Evolutionary conservation across 2,888 invertebrate genomes (phyloP).

Genomic region (Clepsis dumicolana): DNA sequence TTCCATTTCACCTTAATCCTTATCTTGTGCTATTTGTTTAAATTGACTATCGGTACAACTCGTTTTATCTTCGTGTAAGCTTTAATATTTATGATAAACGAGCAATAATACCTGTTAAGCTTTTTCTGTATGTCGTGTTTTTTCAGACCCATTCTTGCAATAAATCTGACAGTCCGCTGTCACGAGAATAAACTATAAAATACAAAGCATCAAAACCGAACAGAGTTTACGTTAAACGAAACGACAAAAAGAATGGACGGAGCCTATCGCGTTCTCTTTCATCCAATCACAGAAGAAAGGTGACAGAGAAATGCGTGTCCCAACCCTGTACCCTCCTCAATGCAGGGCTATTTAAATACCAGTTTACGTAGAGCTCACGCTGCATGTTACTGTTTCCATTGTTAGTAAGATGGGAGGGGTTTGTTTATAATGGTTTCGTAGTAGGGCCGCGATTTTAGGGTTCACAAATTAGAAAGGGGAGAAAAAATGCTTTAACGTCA

Average conservation of each 20-base stretch:
- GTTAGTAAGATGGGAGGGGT: slow-evolving; percentile 46
- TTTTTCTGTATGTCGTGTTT: too few relatives aligned
- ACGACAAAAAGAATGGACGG: slow-evolving; percentile 56
- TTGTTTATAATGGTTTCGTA: slow-evolving; percentile 53
- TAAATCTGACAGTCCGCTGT: background rate
- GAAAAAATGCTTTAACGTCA: slow-evolving; percentile 77
- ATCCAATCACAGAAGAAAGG: slow-evolving; percentile 58
- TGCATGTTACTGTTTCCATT: slow-evolving; percentile 40
- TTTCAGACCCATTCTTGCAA: too few relatives aligned
- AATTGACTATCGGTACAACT: too few relatives aligned
- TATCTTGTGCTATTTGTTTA: too few relatives aligned
- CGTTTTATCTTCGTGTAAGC: too few relatives aligned
- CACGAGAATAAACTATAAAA: background rate
- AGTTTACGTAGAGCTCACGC: slow-evolving; percentile 55
- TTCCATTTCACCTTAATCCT: too few relatives aligned
- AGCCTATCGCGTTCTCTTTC: slow-evolving; percentile 61
- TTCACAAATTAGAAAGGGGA: slow-evolving; percentile 82
- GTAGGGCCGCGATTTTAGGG: slow-evolving; percentile 79
- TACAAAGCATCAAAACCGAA: background rate
- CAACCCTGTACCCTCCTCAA: slow-evolving; percentile 78
- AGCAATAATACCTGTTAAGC: too few relatives aligned
- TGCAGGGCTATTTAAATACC: slow-evolving; percentile 64
- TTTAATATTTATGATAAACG: too few relatives aligned
- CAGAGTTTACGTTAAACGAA: slow-evolving; percentile 57
- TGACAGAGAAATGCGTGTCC: slow-evolving; percentile 69